These are phyloP conservation scores for Muscidifurax raptorellus DNA, from an alignment of 1,140 invertebrate species.

Conservation along the genomic window DNA sequence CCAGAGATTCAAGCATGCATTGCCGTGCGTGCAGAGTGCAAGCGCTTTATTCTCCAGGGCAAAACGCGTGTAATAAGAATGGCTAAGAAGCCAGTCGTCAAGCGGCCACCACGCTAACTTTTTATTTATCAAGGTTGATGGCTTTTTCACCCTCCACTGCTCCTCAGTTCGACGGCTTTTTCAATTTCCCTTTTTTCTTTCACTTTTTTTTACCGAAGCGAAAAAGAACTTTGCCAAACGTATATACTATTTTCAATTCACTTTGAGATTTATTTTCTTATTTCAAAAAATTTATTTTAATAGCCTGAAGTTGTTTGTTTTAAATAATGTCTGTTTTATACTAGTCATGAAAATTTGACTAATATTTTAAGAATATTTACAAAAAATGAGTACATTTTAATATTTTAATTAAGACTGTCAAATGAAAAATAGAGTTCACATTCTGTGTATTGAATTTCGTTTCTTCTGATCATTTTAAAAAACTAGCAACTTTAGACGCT, in stretches of 20 bases:
- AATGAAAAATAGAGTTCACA: too few species aligned
- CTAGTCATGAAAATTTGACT: too few species aligned
- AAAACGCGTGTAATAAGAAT: slow-evolving; percentile 62
- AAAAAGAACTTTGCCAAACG: neutral
- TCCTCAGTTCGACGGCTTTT: slow-evolving; percentile 55
- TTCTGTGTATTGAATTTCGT: too few species aligned
- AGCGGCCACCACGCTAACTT: slow-evolving; percentile 61
- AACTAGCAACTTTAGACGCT: too few species aligned
- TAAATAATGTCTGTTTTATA: too few species aligned
- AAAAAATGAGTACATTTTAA: too few species aligned
- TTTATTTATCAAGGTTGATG: slow-evolving; percentile 73
- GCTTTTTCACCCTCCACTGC: slow-evolving; percentile 65
- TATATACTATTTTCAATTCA: neutral
- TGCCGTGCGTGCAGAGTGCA: neutral
- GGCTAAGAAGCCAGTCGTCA: slow-evolving; percentile 60
- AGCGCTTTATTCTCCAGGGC: slow-evolving; percentile 11
- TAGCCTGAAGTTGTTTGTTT: too few species aligned
- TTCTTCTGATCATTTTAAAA: too few species aligned
- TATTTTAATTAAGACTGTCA: too few species aligned
- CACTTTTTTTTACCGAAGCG: neutral
- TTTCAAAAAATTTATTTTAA: neutral
- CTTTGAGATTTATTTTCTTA: neutral
- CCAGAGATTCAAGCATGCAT: slow-evolving; percentile 50
- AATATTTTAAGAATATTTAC: too few species aligned
- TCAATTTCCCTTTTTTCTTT: slow-evolving; percentile 36